A percentile compares a stretch with the other conserved stretches of the same genome.
phyloP scores from a whole-genome alignment of 2,113 vertebrate genomes.

The Globicephala melas region DNA sequence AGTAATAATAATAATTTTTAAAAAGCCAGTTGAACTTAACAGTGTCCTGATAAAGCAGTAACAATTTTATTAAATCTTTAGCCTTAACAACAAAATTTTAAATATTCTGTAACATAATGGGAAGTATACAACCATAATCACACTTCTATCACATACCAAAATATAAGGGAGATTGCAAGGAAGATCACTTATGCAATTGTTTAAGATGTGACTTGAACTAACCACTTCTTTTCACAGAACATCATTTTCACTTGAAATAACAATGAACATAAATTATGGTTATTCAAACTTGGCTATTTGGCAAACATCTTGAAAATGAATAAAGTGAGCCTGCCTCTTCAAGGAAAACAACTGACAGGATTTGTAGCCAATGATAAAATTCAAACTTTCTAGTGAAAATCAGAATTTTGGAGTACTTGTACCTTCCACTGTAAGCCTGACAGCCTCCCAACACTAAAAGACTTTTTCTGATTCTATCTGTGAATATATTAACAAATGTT shows the following conservation, averaged over 20 bases:
- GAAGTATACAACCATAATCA: neutral
- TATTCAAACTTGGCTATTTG: neutral
- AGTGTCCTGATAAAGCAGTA: neutral
- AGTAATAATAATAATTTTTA: neutral
- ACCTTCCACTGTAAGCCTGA: neutral
- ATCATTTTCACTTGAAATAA: neutral
- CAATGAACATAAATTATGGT: neutral
- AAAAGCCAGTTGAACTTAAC: neutral
- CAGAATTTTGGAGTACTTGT: neutral
- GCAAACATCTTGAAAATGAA: slow-evolving; percentile 33
- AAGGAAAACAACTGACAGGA: neutral
- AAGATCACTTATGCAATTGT: neutral
- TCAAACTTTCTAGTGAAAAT: slow-evolving; percentile 9
- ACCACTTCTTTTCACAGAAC: neutral
- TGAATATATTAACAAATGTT: neutral
- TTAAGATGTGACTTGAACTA: neutral
- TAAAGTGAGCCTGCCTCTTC: neutral
- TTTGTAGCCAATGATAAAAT: slow-evolving; percentile 20
- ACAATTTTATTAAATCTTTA: slow-evolving; percentile 15
- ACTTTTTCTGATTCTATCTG: neutral
- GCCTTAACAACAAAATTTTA: neutral
- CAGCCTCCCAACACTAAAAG: neutral
- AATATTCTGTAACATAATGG: neutral
- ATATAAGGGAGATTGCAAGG: neutral
- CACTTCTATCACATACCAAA: neutral